Base-by-base conservation (phyloP, 1,140 invertebrate species). In the Coenobita brevimanus region DNA sequence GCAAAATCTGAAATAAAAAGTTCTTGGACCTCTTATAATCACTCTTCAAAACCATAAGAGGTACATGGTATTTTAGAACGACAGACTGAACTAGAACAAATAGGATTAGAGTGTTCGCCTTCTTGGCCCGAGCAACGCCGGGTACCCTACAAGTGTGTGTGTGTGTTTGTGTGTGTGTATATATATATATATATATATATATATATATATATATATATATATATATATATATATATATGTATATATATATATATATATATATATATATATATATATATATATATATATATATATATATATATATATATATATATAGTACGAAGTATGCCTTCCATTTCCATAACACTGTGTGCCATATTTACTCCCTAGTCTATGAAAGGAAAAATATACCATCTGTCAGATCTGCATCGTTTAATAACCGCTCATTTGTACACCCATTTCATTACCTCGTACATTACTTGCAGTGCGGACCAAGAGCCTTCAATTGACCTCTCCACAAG, bases 141-240 rank as follows among this genome's bases (percentile, higher is more conserved):
- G n/a, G n/a, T n/a, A n/a, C n/a, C n/a, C 24, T 73, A 73, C 36
- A 73, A 30, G 36, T 73, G 36, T 73, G 36, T 73, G 36, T 30
- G 6, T 30, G 36, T 73, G 36, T 73, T 30, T 73, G 36, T 73
- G 36, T 73, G 6, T 73, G 36, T 73, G 6, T 73, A 30, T 30
- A 30, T 30, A 30, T 73, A 73, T 73, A 73, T 73, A 73, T 73
- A 73, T 73, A 73, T 73, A 73, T 67, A 73, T 36, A 30, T 73
- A 73, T 73, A 73, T 73, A 30, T 73, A 73, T 73, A 73, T 67
- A 73, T 73, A 73, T 73, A 73, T 73, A 73, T 73, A 73, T 73
- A 73, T 73, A 73, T 73, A 30, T 30, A 73, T 73, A 73, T 73
- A 73, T 73, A 73, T 73, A 73, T 73, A 13, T 36, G 6, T 13